Conservation (phyloP, 2,888 invertebrate genomes). For the Petrophora chlorosata region DNA sequence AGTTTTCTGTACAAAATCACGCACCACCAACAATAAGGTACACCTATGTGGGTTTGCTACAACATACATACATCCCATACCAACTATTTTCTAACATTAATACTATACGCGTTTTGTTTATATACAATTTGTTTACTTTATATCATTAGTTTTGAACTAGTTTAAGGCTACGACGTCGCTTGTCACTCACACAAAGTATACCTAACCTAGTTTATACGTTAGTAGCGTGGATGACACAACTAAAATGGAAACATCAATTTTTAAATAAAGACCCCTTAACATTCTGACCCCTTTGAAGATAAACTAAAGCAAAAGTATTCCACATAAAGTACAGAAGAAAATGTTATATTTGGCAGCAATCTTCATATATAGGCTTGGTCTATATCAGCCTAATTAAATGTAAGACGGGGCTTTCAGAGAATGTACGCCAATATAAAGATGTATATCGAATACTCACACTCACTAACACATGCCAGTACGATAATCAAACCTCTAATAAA, state of each 20-base stretch:
- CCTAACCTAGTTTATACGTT: constrained; percentile 59
- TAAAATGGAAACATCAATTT: constrained; percentile 50
- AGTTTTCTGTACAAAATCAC: constrained; percentile 15
- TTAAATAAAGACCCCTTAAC: too few relatives aligned
- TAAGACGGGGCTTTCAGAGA: neutral
- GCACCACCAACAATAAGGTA: constrained; percentile 48
- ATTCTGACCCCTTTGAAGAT: too few relatives aligned
- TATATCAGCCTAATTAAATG: constrained; percentile 33
- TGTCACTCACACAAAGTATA: constrained; percentile 72
- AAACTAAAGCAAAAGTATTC: too few relatives aligned
- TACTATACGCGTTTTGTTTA: constrained; percentile 67
- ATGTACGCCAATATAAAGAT: constrained; percentile 50
- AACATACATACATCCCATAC: constrained; percentile 65
- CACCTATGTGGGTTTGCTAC: constrained; percentile 53
- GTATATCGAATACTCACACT: constrained; percentile 59
- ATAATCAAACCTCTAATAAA: constrained; percentile 63
- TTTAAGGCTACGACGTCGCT: constrained; percentile 81
- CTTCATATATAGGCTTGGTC: neutral
- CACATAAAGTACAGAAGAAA: too few relatives aligned
- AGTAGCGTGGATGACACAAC: neutral
- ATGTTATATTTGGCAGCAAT: too few relatives aligned
- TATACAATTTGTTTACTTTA: constrained; percentile 68
- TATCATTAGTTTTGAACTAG: constrained; percentile 81
- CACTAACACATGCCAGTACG: constrained; percentile 68
- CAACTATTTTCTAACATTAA: constrained; percentile 69